Evolutionary conservation across 2,113 vertebrate genomes (phyloP), one percentile per base, ranked within the genome.

Genomic region (Podilymbus podiceps): DNA sequence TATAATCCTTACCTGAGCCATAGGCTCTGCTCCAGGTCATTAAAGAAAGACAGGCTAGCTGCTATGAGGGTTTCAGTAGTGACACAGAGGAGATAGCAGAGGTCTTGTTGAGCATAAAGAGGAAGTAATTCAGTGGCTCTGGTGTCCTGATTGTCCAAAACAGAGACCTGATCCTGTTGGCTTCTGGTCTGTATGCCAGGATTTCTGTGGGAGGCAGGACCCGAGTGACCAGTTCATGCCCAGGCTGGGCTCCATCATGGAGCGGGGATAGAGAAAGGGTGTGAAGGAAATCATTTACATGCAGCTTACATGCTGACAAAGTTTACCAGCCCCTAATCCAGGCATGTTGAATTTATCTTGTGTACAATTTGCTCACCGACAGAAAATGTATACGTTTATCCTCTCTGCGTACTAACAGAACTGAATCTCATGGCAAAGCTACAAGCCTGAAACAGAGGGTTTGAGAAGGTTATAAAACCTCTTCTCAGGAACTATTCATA

Each of bases 251-350:
- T 77, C 38, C 31, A 5, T 18, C 8, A 0, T 7, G 47, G 31
- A 85, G 31, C 17, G 77, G 22, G 25, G 8, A 67, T 38, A 47
- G 27, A 91, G 73, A 58, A 69, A 38, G 12, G 6, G 3, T 53
- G 21, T 38, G 22, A 30, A 91, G 42, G 27, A 62, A 69, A 20
- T 33, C 0, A 0, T n/a, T 88, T 53, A 33, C 33, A 52, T 0
- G 0, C 59, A 58, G 40, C 62, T 86, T 66, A 50, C 2, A 0
- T n/a, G 31, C 56, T 59, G 68, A 18, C 23, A 46, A 23, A 85
- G 15, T 89, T 84, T 84, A 58, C 20, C 42, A 73, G 15, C 11
- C 16, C 15, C 40, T 86, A 77, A 80, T 66, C 63, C 38, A 35
- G 16, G 47, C 23, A 50, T 11, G 21, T 35, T 92, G 60, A 81